Evolutionary conservation across 2,888 invertebrate genomes (phyloP).

Genomic region (Melanchra persicariae): DNA sequence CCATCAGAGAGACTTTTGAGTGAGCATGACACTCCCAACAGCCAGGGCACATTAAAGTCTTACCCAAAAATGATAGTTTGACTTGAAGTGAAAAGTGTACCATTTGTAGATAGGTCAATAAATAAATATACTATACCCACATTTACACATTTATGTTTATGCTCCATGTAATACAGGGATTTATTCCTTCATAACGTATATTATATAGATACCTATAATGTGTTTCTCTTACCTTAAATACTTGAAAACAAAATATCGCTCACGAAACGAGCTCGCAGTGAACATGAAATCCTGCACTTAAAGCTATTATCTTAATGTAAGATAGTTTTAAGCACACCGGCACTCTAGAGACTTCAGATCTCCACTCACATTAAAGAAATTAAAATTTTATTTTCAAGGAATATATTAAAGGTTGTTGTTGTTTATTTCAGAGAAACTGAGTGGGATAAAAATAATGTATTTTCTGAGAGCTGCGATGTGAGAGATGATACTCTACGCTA

Average conservation of each 20-base stretch:
- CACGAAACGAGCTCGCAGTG: conserved; percentile 24
- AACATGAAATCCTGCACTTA: conserved; percentile 56
- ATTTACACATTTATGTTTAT: too few relatives aligned
- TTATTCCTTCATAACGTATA: too few relatives aligned
- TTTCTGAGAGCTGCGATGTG: not conserved
- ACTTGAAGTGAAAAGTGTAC: too few relatives aligned
- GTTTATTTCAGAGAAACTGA: not conserved
- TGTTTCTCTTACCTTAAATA: conserved; percentile 1
- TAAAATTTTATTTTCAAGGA: conserved; percentile 20
- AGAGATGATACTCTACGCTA: too few relatives aligned
- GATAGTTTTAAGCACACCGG: conserved; percentile 45
- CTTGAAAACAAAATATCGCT: conserved; percentile 27
- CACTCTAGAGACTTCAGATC: conserved; percentile 33
- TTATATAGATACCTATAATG: too few relatives aligned
- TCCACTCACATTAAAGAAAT: conserved; percentile 51
- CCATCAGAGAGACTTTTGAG: too few relatives aligned
- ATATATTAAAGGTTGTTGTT: conserved; percentile 14
- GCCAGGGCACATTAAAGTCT: too few relatives aligned
- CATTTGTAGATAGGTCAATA: too few relatives aligned
- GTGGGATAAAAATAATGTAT: not conserved
- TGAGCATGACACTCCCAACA: too few relatives aligned
- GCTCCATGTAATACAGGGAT: too few relatives aligned
- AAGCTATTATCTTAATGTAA: conserved; percentile 59
- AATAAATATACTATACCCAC: too few relatives aligned
- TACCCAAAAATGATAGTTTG: too few relatives aligned